Conservation (phyloP, 2,888 invertebrate species). For the Apotomis turbidana region DNA sequence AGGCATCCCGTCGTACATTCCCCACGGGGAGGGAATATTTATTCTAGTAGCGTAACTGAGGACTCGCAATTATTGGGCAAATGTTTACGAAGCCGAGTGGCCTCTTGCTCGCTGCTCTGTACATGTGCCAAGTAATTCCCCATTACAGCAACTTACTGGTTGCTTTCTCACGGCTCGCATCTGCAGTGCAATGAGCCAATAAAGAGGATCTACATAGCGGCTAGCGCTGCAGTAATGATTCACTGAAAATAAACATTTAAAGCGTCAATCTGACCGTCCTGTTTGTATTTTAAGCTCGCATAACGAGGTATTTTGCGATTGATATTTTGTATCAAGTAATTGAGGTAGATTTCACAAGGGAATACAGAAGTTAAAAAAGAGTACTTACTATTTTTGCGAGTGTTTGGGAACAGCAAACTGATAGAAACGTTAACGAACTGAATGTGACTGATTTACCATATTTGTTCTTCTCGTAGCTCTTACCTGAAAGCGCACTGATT, state of each 20-base stretch:
- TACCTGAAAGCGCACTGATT: not conserved
- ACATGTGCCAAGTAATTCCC: constrained; percentile 70
- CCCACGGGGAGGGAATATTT: constrained; percentile 69
- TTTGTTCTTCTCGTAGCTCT: constrained; percentile 11
- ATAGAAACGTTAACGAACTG: constrained; percentile 15
- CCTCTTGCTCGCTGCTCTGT: constrained; percentile 63
- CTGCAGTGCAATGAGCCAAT: constrained; percentile 63
- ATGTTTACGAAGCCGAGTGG: constrained; percentile 76
- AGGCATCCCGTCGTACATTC: constrained; percentile 65
- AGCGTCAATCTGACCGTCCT: constrained; percentile 15
- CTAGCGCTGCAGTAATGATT: constrained; percentile 49
- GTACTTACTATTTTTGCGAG: constrained; percentile 2
- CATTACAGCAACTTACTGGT: constrained; percentile 70
- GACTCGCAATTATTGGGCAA: constrained; percentile 81
- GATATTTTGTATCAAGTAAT: not conserved
- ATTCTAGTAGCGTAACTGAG: constrained; percentile 74
- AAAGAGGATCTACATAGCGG: constrained; percentile 54
- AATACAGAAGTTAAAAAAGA: not conserved
- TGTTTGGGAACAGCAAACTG: not conserved
- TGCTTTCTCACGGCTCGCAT: constrained; percentile 64
- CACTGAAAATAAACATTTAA: constrained; percentile 34
- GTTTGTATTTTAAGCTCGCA: constrained; percentile 12
- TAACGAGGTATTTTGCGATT: constrained; percentile 10
- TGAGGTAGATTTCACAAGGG: not conserved
- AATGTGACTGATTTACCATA: constrained; percentile 7